Percentiles rank a stretch among this genome's conserved stretches.
Conservation (phyloP, 2,113 vertebrate genomes). For the cat (Felis catus) region F.catus_Fca126_mat1.0 CM031414.1:41146001-41146500, state of each 20-base stretch:
- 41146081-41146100: constrained; percentile 70
- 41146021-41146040: constrained; percentile 70
- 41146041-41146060: constrained; percentile 62
- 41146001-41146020: constrained; percentile 35
- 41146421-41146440: constrained; percentile 69
- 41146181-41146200: constrained; percentile 71
- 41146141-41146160: constrained; percentile 64
- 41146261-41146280: constrained; percentile 65
- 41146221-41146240: constrained; percentile 77
- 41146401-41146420: constrained; percentile 10
- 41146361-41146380: constrained; percentile 47
- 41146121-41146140: constrained; percentile 70
- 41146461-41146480: constrained; percentile 53
- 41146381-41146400: constrained; percentile 64
- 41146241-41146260: constrained; percentile 71
- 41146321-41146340: constrained; percentile 72
- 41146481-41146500: constrained; percentile 62
- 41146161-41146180: constrained; percentile 68
- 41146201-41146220: constrained; percentile 76
- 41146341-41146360: constrained; percentile 75
- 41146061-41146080: constrained; percentile 57
- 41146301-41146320: constrained; percentile 69
- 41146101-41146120: constrained; percentile 61
- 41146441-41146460: constrained; percentile 61
- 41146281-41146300: constrained; percentile 75